phyloP scores from a whole-genome alignment of 2,797 vertebrate species.

The Micrastur ruficollis region DNA sequence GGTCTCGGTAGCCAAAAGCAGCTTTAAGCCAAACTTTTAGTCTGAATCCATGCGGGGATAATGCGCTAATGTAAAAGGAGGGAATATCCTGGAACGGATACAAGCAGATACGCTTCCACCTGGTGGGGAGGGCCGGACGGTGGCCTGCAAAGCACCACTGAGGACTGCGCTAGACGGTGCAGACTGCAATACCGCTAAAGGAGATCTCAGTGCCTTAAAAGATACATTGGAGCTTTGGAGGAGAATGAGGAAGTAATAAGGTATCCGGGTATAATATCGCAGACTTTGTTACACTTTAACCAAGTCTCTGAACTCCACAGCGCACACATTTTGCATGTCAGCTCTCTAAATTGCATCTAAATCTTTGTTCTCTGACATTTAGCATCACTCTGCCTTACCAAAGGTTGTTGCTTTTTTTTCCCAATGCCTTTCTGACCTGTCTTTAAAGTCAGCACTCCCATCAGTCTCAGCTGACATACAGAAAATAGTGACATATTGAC shows the following conservation, averaged over 20 bases:
- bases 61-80: neutral
- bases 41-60: neutral
- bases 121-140: neutral
- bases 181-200: neutral
- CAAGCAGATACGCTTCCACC: neutral
- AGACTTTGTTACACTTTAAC: neutral
- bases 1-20: neutral
- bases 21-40: neutral
- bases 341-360: slow-evolving; percentile 45
- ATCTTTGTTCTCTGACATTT: slow-evolving; percentile 74
- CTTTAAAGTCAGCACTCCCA: slow-evolving; percentile 71
- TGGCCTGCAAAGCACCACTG: neutral
- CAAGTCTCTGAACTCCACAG: neutral
- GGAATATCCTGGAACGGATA: neutral
- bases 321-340: slow-evolving; percentile 50
- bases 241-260: neutral
- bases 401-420: slow-evolving; percentile 58
- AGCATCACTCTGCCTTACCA: slow-evolving; percentile 45
- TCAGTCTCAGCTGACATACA: slow-evolving; percentile 65
- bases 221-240: neutral
- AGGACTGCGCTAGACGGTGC: neutral
- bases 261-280: neutral
- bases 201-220: neutral
- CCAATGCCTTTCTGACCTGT: slow-evolving; percentile 68
- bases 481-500: slow-evolving; percentile 72